These are phyloP conservation scores for Forbesichthys papilliferus DNA, from an alignment of 2,113 vertebrate genomes.

Conservation along the genomic window DNA sequence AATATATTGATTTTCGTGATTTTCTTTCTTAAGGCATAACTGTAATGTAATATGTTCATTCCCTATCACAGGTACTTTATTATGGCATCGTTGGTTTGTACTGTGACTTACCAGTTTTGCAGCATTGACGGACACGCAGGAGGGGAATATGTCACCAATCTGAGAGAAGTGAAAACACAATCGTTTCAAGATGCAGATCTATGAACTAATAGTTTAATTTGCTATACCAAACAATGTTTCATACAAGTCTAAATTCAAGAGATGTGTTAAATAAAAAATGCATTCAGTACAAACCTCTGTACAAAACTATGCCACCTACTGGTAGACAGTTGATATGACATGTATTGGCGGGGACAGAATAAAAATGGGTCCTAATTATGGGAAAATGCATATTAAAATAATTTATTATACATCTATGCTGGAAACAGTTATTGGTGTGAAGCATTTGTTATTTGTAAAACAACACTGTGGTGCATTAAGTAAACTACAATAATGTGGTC, in stretches of 20 bases:
- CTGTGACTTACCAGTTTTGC: slow-evolving; percentile 22
- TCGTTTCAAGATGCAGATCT: not conserved
- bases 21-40: not conserved
- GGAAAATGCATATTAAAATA: slow-evolving; percentile 2
- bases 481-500: slow-evolving; percentile 3
- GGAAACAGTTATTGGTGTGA: not conserved
- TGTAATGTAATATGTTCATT: not conserved
- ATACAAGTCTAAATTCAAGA: not conserved
- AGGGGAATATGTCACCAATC: not conserved
- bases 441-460: slow-evolving; percentile 10
- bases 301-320: slow-evolving; percentile 55
- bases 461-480: slow-evolving; percentile 18
- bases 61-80: no score
- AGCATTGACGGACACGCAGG: not conserved
- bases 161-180: slow-evolving; percentile 13
- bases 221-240: not conserved
- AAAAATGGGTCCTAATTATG: slow-evolving; percentile 1
- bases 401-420: slow-evolving; percentile 6
- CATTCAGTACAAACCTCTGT: slow-evolving; percentile 9
- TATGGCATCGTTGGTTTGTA: not conserved
- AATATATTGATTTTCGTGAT: not conserved
- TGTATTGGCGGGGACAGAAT: slow-evolving; percentile 27
- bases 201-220: not conserved
- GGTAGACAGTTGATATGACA: slow-evolving; percentile 66
- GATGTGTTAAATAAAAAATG: no score